Evolutionary conservation across 2,888 invertebrate genomes (phyloP), one percentile per base, ranked within the genome.

Genomic region (Tenthredo mesomela): DNA sequence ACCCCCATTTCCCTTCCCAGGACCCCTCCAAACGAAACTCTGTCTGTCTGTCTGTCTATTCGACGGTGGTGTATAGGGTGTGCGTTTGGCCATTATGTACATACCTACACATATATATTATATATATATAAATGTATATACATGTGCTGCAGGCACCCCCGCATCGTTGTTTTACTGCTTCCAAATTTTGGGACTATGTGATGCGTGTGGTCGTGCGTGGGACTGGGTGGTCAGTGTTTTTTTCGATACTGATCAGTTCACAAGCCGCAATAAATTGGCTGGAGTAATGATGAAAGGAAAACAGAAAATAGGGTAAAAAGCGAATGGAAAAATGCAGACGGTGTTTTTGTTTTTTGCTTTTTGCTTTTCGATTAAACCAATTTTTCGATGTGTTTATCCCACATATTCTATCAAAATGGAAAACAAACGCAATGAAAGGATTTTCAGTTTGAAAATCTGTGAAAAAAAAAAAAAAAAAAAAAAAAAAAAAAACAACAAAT

Each of bases 1-100:
- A 82, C 82, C 82, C 80, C 82, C 47, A 84, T 86, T 84, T 86
- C 87, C 87, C 88, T 65, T 37, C 70, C 89, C 87, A 87, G 77
- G 80, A 84, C 85, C 43, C 83, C 86, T 75, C 6, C 67, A 18
- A 47, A 70, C 82, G 47, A 47, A 82, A 10, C 37, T 80, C 80
- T 21, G 58, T 82, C 47, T 43, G 82, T 33, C 43, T 78, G 65
- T 54, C 73, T 37, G 47, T 71, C 61, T 75, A 25, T 77, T 18
- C 25, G 33, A 33, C 67, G 21, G 15, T 33, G 1, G 67, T 33
- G 21, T 67, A 18, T 33, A 33, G 67, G 29, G 33, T 12, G 4
- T 33, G 5, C n/a, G 80, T 61, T 40, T 29, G 54, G 47, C 50
- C 40, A 71, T 71, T 18, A 43, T 40, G 43, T 54, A 18, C 25